phyloP scores from a whole-genome alignment of 92 coral and sea anemone genomes.

The Siderastrea siderea region DNA sequence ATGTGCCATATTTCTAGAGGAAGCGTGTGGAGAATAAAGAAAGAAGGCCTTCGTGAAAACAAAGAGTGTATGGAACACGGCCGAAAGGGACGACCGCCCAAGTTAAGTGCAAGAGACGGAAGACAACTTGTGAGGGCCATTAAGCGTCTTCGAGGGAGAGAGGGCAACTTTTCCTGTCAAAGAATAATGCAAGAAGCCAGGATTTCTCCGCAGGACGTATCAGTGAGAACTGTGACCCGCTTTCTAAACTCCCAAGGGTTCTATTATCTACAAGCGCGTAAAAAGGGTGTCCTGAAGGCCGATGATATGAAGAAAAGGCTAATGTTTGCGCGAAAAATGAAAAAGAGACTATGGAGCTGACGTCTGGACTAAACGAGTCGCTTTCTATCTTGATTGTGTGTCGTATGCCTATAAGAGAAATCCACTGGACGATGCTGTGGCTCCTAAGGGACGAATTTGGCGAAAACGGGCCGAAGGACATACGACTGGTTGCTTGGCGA shows the following conservation, averaged over 20 bases:
- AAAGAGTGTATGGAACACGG: background rate
- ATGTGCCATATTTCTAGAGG: background rate
- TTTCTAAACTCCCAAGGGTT: background rate
- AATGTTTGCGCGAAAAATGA: background rate
- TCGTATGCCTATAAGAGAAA: background rate
- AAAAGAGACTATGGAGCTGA: background rate
- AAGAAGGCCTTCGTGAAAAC: background rate
- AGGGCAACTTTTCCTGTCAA: background rate
- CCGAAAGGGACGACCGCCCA: background rate
- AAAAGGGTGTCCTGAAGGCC: too few relatives aligned
- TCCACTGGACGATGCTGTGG: background rate
- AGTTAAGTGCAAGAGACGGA: background rate
- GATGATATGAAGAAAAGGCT: background rate
- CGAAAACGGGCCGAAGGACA: too few relatives aligned
- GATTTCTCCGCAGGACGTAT: background rate
- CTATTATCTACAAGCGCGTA: background rate
- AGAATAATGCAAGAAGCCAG: background rate
- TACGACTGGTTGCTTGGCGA: too few relatives aligned
- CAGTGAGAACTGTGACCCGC: background rate
- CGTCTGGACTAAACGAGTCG: slow-evolving; percentile 4
- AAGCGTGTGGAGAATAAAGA: background rate
- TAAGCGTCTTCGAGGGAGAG: background rate
- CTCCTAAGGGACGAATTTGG: background rate
- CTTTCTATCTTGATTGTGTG: slow-evolving; percentile 22
- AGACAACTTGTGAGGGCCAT: background rate